phyloP scores from a whole-genome alignment of 1,140 invertebrate species.

The Chironomus tepperi region DNA sequence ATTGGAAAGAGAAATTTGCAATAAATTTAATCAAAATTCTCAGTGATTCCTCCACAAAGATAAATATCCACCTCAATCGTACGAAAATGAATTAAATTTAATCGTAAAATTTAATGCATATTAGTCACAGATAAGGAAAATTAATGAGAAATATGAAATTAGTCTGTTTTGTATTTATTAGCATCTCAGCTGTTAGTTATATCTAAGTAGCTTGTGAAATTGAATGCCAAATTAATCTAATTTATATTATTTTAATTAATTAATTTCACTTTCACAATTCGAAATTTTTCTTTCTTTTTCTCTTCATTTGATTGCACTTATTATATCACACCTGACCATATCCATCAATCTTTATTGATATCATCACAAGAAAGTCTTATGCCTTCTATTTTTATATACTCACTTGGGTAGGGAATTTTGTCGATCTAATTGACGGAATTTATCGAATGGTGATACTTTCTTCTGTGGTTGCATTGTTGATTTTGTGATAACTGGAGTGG shows the following conservation, averaged over 20 bases:
- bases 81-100: not conserved
- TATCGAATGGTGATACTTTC: constrained; percentile 74
- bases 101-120: not conserved
- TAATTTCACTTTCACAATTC: not conserved
- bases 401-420: constrained; percentile 75
- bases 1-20: no score
- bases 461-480: constrained; percentile 50
- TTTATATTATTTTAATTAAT: not conserved
- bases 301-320: not conserved
- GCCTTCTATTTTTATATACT: constrained; percentile 34
- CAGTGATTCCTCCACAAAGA: no score
- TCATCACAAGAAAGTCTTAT: no score
- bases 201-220: not conserved
- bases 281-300: not conserved
- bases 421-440: constrained; percentile 82
- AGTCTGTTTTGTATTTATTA: not conserved
- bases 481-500: constrained; percentile 53
- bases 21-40: no score
- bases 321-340: not conserved
- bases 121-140: not conserved
- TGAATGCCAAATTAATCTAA: not conserved
- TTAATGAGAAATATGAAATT: not conserved
- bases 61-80: not conserved
- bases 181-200: not conserved
- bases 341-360: not conserved